Evolutionary conservation across 1,140 invertebrate species (phyloP), one percentile per base, ranked within the genome.

Genomic region (Aleiodes sp.): DNA sequence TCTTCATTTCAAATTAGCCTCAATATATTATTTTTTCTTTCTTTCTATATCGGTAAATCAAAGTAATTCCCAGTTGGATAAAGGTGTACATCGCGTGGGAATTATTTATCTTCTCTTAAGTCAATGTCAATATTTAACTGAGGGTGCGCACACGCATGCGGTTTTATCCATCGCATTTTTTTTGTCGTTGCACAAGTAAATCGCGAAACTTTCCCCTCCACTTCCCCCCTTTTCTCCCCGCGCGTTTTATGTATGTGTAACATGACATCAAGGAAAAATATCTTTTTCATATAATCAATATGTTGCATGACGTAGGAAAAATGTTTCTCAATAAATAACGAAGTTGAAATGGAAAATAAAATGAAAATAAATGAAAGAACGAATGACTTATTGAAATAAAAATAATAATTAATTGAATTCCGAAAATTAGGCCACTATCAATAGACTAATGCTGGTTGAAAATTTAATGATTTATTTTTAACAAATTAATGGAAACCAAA

Each of bases 91-190:
- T 52, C 46, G 46, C 21, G 46, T 52, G 46, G 46, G 46, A 26
- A 59, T 60, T 68, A 68, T 68, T 68, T 68, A 68, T 68, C 66
- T 68, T 68, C 66, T 68, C 66, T 68, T 68, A 68, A 68, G 66
- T 59, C 66, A 62, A 43, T 68, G 66, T 68, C 66, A 68, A 68
- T 62, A 68, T 68, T 68, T 68, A 62, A 62, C 37, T 28, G 46
- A 68, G 66, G 66, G 66, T 46, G 66, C 61, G 66, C 31, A 37
- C 66, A 68, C 59, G 66, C 59, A 68, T 43, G 39, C 21, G 46
- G 10, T 24, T 52, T 24, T 68, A 62, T 46, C 66, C 61, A 59
- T 59, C 41, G 14, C 61, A 39, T 24, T 46, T 59, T 68, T 68
- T 39, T 37, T 46, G 12, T n/a, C n/a, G n/a, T n/a, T n/a, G n/a